Evolutionary conservation across 2,797 vertebrate species (phyloP), one percentile per base, ranked within the genome.

Genomic region (Fistularia commersonii): DNA sequence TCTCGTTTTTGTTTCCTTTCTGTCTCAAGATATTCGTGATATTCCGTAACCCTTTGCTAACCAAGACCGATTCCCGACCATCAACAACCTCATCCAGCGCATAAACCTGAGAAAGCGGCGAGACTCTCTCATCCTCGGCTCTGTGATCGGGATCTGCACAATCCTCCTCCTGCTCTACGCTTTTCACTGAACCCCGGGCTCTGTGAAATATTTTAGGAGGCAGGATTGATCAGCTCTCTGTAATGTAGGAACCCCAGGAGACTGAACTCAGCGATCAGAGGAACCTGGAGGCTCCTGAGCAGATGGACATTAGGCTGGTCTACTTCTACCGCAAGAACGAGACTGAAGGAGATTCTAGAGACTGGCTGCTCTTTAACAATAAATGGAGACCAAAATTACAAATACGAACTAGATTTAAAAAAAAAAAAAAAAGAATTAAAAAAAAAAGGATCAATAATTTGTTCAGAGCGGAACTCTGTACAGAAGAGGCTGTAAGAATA

Each of bases 81-180:
- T 99, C 77, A 99, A 98, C 88, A 97, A 87, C 80, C 93, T 99
- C 75, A 95, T 99, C 78, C 97, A 99, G 66, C 89, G 95, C 81
- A 91, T 99, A 90, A 99, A 98, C 89, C 89, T 99, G 31, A 90
- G 96, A 43, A 99, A 99, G 70, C 92, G 95, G 35, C 90, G 95
- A 14, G 97, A 99, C 86, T 98, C 97, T 0, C 89, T 99, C 82
- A 96, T 99, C 72, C 68, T 99, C 48, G 97, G 96, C 0, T 66
- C 89, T 2, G 83, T 99, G 32, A 91, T 99, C 4, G 94, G 95
- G 6, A 33, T 96, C 80, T 99, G 97, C 72, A 99, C 95, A 88
- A 93, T 99, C 65, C 87, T 99, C 3, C 85, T 99, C 69, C 87
- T 99, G 59, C 87, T 99, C 0, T 99, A 98, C 1, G 96, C 97